Percentiles rank a stretch among this genome's conserved stretches.
phyloP scores from a whole-genome alignment of 2,113 vertebrate species.

The Nestor notabilis region DNA sequence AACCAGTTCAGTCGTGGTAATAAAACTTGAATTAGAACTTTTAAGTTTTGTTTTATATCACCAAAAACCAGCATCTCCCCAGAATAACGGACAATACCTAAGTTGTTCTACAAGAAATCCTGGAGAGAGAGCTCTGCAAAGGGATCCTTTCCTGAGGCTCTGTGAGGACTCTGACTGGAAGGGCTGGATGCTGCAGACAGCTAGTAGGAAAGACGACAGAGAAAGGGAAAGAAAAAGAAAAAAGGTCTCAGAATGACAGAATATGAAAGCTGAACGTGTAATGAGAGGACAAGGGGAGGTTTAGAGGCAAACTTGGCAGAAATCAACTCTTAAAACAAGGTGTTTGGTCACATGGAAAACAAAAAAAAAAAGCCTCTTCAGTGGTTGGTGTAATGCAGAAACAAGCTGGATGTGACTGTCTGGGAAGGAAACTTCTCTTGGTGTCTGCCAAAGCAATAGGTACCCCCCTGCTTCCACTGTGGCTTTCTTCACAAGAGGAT shows the following conservation, averaged over 20 bases:
- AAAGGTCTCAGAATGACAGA: constrained; percentile 88
- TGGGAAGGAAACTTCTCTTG: background rate
- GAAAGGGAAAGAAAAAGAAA: constrained; percentile 84
- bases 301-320: constrained; percentile 66
- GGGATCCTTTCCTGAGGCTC: constrained; percentile 97
- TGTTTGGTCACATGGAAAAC: constrained; percentile 53
- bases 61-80: constrained; percentile 64
- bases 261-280: constrained; percentile 79
- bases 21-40: background rate
- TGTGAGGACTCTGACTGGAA: constrained; percentile 99
- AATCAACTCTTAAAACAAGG: constrained; percentile 61
- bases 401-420: constrained; percentile 24
- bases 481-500: background rate
- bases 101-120: constrained; percentile 99
- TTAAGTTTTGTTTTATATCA: background rate
- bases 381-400: constrained; percentile 62
- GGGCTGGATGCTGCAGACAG: constrained; percentile 99
- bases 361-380: constrained; percentile 22
- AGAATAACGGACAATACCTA: constrained; percentile 90
- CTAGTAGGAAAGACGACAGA: constrained; percentile 88
- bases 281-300: constrained; percentile 67
- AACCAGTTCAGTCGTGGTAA: background rate
- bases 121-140: constrained; percentile 99
- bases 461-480: background rate
- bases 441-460: background rate